These are phyloP conservation scores for Porites cylindrica DNA, from an alignment of 92 coral and sea anemone genomes.

Conservation along the genomic window DNA sequence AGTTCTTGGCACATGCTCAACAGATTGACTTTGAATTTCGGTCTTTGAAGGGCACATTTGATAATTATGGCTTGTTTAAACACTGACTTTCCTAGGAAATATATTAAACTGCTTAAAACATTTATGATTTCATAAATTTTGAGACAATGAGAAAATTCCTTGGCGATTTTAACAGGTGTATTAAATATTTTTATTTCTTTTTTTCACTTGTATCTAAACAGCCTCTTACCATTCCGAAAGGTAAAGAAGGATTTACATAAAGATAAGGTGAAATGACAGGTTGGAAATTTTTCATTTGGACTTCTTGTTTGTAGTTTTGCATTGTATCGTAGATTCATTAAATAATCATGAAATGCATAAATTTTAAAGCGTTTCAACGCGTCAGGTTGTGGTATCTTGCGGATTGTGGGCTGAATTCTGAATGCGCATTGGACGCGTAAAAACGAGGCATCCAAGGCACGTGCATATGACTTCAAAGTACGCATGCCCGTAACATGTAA, in stretches of 20 bases:
- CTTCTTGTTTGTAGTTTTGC: neutral
- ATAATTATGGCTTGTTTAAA: too few species aligned
- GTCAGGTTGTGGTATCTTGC: slow-evolving; percentile 2
- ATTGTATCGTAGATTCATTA: neutral
- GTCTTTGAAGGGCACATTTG: too few species aligned
- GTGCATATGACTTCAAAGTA: slow-evolving; percentile 16
- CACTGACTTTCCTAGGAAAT: too few species aligned
- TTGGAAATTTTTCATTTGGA: neutral
- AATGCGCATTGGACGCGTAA: slow-evolving; percentile 76
- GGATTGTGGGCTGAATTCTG: slow-evolving; percentile 18
- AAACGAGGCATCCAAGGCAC: slow-evolving; percentile 58
- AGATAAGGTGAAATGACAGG: neutral
- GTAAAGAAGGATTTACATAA: neutral
- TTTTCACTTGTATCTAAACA: too few species aligned
- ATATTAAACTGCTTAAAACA: too few species aligned
- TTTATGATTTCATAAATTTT: neutral
- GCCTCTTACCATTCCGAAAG: too few species aligned
- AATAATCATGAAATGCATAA: slow-evolving; percentile 4
- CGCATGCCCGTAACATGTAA: slow-evolving; percentile 35
- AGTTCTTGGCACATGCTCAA: too few species aligned
- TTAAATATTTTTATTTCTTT: neutral
- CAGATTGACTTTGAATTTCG: too few species aligned
- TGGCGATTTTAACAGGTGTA: neutral
- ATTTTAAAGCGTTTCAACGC: neutral
- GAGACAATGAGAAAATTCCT: neutral